Base-by-base conservation (phyloP, 2,797 vertebrate genomes). In the Hephaestus fuliginosus region DNA sequence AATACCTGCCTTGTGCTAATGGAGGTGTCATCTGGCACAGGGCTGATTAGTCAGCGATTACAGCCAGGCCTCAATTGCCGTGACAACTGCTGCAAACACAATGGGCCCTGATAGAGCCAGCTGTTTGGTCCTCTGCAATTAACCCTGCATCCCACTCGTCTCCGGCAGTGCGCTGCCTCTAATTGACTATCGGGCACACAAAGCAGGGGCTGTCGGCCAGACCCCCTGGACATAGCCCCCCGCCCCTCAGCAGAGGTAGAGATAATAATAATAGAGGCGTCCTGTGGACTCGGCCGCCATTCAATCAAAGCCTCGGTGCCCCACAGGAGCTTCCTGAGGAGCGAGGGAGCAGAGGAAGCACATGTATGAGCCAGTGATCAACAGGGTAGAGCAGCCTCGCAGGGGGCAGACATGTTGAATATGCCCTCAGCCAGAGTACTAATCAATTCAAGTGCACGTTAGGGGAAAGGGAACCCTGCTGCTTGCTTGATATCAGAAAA, bases 31-130 rank as follows among this genome's bases (percentile, higher is more conserved):
- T 95, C 93, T 92, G 86, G 92, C 92, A 91, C 91, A 94, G 93
- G 93, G 92, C 94, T 94, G 95, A 96, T 96, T 96, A 95, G 94
- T 95, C 92, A 95, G 95, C 95, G 95, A 95, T 96, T 96, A 96
- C 93, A 94, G 92, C 92, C 91, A 86, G 82, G 91, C 95, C 93
- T 94, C 72, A 70, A 95, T 95, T 93, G 94, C 94, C 90, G 92
- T 95, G 95, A 95, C 95, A 95, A 96, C 95, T 92, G 92, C 92
- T 85, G 91, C 90, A 93, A 93, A 94, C 94, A 96, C 96, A 96
- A 96, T 95, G 90, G 95, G 91, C 86, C 85, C 93, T 86, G 82
- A 95, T 89, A 91, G 92, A 95, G 95, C 94, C 96, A 96, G 96
- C 96, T 96, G 95, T 88, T 90, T 95, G 92, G 93, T 93, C 94